Evolutionary conservation across 2,888 invertebrate genomes (phyloP), one percentile per base, ranked within the genome.

Genomic region (Myopa testacea): DNA sequence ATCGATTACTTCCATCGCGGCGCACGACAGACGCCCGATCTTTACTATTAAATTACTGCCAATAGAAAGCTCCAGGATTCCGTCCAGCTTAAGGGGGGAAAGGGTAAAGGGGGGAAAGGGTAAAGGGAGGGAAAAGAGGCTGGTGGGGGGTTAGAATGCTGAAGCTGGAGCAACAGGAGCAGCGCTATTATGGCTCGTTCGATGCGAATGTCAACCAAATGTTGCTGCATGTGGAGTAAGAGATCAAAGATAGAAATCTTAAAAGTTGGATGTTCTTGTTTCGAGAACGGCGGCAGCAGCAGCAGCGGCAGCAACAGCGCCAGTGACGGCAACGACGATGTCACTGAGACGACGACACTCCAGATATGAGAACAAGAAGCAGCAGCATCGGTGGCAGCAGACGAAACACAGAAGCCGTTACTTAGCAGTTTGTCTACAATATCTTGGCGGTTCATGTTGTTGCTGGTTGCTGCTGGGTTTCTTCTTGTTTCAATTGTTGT

Each of bases 181-280:
- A 14, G 70, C 34, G 40, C 58, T 73, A 63, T 73, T 50, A 63
- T 50, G 50, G 73, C 62, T 73, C 50, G 73, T 73, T 63, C 50
- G 40, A 3, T 37, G 78, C 65, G 73, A 67, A 75, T 78, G 76
- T 79, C 76, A 76, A 80, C 77, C 75, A 72, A 79, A 79, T 79
- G 65, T 2, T 78, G 74, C 77, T 77, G 78, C 86, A 87, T 86
- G 86, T 86, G 85, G 85, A 86, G 86, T 86, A 85, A 86, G 86
- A 84, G 87, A 87, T 86, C 87, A 86, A 84, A 85, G 86, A 86
- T 87, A 85, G 83, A 83, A 84, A 86, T 86, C 87, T 84, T 67
- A 58, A 77, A 73, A 62, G 73, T 58, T 76, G 69, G 52, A 45
- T 78, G 78, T 78, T 80, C 79, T 78, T 80, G 72, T 74, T 38